A percentile compares a stretch with the other conserved stretches of the same genome.
Evolutionary conservation across 2,888 invertebrate genomes (phyloP).

Genomic region (Ectemnius lituratus): DNA sequence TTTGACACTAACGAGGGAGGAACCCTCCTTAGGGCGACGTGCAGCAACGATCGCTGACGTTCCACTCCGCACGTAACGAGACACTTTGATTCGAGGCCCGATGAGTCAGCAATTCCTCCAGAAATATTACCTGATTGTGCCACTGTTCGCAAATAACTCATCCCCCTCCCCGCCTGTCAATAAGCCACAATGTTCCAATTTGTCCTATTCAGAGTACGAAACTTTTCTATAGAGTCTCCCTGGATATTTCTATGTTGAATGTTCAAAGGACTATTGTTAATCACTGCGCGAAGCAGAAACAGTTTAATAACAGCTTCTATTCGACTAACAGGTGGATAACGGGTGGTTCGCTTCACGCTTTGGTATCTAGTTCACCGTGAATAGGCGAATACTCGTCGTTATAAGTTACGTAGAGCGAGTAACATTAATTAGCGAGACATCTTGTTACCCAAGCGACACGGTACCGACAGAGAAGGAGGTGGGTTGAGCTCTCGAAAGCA

Average conservation of each 20-base stretch:
- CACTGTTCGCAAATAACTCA: too few species aligned
- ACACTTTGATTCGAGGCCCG: conserved; percentile 56
- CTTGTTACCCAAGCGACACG: conserved; percentile 34
- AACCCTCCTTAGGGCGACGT: conserved; percentile 57
- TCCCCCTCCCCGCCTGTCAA: too few species aligned
- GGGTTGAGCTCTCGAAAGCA: conserved; percentile 24
- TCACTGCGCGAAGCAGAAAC: conserved; percentile 22
- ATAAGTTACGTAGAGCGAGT: conserved; percentile 53
- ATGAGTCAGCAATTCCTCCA: conserved; percentile 56
- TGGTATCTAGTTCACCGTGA: conserved; percentile 19
- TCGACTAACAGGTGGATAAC: conserved; percentile 15
- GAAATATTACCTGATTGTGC: conserved; percentile 33
- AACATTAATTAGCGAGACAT: conserved; percentile 55
- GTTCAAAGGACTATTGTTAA: conserved; percentile 8
- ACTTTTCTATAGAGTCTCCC: too few species aligned
- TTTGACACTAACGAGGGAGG: conserved; percentile 68
- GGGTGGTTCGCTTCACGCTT: conserved; percentile 11
- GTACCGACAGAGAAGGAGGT: conserved; percentile 28
- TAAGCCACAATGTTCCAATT: too few species aligned
- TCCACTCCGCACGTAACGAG: conserved; percentile 62
- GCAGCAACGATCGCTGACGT: conserved; percentile 64
- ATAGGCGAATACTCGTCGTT: conserved; percentile 41
- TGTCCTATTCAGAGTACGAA: too few species aligned
- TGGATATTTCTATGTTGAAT: too few species aligned
- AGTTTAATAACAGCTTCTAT: conserved; percentile 27